Percentiles rank a stretch among this genome's conserved stretches.
Conservation (phyloP, 2,797 vertebrate genomes). For the Oceanodroma leucorhoa region DNA sequence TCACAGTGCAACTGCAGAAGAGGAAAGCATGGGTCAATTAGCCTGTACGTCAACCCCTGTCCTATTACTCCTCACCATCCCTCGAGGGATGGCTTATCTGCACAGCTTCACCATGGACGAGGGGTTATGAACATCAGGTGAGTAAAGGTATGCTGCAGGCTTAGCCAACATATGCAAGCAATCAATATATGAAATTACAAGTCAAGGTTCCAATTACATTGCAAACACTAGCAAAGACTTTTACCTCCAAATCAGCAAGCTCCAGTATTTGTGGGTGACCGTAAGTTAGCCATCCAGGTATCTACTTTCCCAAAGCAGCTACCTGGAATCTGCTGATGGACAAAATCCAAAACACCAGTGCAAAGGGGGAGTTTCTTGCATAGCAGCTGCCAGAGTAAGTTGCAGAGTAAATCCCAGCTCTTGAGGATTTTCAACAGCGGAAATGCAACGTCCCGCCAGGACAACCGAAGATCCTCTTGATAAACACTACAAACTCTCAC, state of each 20-base stretch:
- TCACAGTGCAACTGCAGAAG: background rate
- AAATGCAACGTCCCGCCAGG: background rate
- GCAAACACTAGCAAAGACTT: background rate
- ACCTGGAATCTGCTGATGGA: background rate
- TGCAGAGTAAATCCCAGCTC: background rate
- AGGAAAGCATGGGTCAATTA: background rate
- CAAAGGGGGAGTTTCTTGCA: background rate
- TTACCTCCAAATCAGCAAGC: background rate
- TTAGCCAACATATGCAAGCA: background rate
- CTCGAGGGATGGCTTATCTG: background rate
- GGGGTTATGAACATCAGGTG: background rate
- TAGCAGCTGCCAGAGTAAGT: background rate
- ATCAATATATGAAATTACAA: background rate
- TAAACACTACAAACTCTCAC: background rate
- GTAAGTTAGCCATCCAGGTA: background rate
- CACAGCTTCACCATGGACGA: background rate
- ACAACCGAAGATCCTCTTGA: background rate
- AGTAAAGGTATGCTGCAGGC: background rate
- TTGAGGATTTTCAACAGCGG: background rate
- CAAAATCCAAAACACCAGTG: background rate
- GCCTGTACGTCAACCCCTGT: background rate
- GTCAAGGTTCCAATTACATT: background rate
- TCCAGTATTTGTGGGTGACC: background rate
- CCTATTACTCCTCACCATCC: background rate
- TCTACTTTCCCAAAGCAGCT: background rate